Conservation (phyloP, 2,888 invertebrate species). For the Balanococcus diminutus region DNA sequence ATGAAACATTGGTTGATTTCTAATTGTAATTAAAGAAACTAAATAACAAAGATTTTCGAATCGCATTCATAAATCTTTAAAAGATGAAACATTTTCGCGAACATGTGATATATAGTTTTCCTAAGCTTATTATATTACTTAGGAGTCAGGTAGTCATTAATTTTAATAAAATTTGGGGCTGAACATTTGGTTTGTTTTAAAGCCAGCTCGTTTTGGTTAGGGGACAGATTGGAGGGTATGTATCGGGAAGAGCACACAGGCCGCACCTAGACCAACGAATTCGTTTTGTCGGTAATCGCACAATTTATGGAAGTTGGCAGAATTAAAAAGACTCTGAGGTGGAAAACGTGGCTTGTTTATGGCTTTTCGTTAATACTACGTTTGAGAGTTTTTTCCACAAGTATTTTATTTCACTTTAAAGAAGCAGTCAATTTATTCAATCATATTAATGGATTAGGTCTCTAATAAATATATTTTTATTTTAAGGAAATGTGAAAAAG, state of each 20-base stretch:
- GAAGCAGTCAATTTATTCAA: neutral
- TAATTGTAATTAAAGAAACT: conserved; percentile 28
- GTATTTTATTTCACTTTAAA: conserved; percentile 1
- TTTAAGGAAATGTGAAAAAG: neutral
- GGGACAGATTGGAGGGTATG: conserved; percentile 13
- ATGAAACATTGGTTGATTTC: neutral
- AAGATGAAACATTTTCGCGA: conserved; percentile 49
- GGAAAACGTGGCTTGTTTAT: conserved; percentile 37
- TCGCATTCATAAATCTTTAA: conserved; percentile 40
- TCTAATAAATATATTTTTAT: no score
- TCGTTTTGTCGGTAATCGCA: conserved; percentile 50
- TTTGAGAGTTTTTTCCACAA: conserved; percentile 13
- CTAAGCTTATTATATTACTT: conserved; percentile 49
- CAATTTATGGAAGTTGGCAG: conserved; percentile 49
- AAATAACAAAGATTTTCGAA: conserved; percentile 40
- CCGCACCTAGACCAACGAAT: conserved; percentile 41
- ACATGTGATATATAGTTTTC: conserved; percentile 44
- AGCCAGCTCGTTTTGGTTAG: conserved; percentile 22
- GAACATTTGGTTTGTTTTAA: conserved; percentile 49
- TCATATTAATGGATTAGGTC: neutral
- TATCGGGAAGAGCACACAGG: conserved; percentile 7
- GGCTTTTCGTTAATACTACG: conserved; percentile 44
- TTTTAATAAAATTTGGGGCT: conserved; percentile 52
- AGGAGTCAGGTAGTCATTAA: conserved; percentile 51
- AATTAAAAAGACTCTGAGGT: conserved; percentile 32